phyloP scores from a whole-genome alignment of 2,113 vertebrate genomes.

The Procavia capensis region DNA sequence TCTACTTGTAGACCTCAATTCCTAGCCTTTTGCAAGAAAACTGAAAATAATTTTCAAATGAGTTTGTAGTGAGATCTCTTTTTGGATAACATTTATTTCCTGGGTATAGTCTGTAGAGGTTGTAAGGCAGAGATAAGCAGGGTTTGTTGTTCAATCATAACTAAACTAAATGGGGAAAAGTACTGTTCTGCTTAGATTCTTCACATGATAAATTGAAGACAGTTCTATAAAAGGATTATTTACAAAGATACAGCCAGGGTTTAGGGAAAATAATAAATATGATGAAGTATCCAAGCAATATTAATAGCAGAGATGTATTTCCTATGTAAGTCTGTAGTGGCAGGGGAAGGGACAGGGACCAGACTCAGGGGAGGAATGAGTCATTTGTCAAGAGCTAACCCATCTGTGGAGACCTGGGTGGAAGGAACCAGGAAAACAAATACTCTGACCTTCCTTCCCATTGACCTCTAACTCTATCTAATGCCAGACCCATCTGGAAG shows the following conservation, averaged over 20 bases:
- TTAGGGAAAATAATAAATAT: background rate
- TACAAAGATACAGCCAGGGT: background rate
- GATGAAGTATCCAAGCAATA: fast-evolving
- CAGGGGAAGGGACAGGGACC: background rate
- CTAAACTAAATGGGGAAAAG: background rate
- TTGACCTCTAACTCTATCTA: background rate
- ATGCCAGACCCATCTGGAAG: background rate
- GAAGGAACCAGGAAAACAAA: background rate
- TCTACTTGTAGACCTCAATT: background rate
- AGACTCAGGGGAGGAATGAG: background rate
- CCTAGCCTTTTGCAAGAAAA: background rate
- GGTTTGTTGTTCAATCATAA: background rate
- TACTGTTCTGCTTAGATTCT: background rate
- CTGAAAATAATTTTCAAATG: background rate
- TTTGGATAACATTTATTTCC: background rate
- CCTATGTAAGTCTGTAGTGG: background rate
- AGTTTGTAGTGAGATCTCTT: background rate
- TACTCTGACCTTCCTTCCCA: background rate
- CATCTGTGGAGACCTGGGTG: background rate
- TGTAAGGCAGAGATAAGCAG: background rate
- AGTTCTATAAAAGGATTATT: background rate
- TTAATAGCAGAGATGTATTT: background rate
- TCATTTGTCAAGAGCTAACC: background rate
- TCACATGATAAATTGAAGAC: background rate
- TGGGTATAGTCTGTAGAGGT: background rate